phyloP scores from a whole-genome alignment of 2,888 invertebrate species.

The Hypena proboscidalis region DNA sequence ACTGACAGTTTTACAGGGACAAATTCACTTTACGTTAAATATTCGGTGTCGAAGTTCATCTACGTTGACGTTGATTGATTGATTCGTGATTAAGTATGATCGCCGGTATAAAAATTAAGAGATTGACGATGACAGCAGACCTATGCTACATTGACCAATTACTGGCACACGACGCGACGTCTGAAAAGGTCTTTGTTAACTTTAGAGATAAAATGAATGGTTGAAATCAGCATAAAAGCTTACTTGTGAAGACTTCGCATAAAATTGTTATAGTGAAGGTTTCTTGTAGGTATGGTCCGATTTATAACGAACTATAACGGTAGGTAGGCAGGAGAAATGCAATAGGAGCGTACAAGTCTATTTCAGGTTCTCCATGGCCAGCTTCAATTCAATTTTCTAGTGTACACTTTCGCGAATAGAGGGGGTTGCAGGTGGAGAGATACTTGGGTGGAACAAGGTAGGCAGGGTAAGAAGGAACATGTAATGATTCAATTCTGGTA shows the following conservation, averaged over 20 bases:
- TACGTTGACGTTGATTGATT: constrained; percentile 19
- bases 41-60: constrained; percentile 10
- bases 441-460: neutral
- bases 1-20: constrained; percentile 2
- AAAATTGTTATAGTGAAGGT: too few relatives aligned
- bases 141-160: constrained; percentile 2
- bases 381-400: constrained; percentile 41
- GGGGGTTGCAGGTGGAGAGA: constrained; percentile 11
- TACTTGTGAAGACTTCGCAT: neutral
- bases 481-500: constrained; percentile 36
- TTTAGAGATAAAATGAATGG: neutral
- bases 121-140: neutral
- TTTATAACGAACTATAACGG: constrained; percentile 13
- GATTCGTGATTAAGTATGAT: constrained; percentile 7
- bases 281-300: too few relatives aligned
- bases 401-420: constrained; percentile 38
- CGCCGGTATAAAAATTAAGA: constrained; percentile 1
- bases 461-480: constrained; percentile 14
- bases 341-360: constrained; percentile 32
- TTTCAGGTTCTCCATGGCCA: constrained; percentile 33
- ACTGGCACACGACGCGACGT: constrained; percentile 2
- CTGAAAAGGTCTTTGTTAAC: neutral
- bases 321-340: constrained; percentile 13
- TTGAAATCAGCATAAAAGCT: neutral
- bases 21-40: constrained; percentile 10